phyloP scores from a whole-genome alignment of 2,888 invertebrate species.

The Mechanitis mazaeus region DNA sequence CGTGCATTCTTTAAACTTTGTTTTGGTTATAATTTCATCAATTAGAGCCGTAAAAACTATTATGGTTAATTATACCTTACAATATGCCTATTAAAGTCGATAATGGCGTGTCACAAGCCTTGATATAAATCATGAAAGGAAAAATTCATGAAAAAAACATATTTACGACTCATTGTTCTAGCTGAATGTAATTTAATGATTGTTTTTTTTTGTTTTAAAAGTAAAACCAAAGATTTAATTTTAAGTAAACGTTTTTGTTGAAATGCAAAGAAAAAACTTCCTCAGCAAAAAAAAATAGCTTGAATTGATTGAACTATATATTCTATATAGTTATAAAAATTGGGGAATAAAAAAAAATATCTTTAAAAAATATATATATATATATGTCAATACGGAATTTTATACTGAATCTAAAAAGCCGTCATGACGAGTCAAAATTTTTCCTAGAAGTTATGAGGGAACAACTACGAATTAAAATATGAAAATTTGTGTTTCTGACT shows the following conservation, averaged over 20 bases:
- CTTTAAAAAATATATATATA: no score
- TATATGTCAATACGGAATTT: no score
- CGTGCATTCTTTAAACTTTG: not conserved
- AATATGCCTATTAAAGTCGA: conserved; percentile 7
- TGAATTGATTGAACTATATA: not conserved
- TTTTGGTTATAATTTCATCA: conserved; percentile 17
- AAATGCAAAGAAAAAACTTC: no score
- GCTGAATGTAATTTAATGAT: not conserved
- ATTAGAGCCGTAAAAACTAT: conserved; percentile 16
- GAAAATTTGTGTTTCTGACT: no score
- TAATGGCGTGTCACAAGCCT: conserved; percentile 4
- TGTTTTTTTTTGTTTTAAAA: not conserved
- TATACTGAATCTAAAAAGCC: no score
- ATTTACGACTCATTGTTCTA: conserved; percentile 5
- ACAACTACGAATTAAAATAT: no score
- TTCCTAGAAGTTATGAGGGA: no score
- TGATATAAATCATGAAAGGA: conserved; percentile 1
- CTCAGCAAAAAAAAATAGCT: not conserved
- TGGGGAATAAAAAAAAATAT: no score
- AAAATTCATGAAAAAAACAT: conserved; percentile 5
- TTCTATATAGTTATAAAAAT: no score
- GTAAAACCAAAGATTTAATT: not conserved
- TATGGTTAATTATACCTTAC: conserved; percentile 13
- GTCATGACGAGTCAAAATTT: no score
- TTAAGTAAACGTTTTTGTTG: no score